phyloP scores from a whole-genome alignment of 2,888 invertebrate species.

The Harpalus rufipes region DNA sequence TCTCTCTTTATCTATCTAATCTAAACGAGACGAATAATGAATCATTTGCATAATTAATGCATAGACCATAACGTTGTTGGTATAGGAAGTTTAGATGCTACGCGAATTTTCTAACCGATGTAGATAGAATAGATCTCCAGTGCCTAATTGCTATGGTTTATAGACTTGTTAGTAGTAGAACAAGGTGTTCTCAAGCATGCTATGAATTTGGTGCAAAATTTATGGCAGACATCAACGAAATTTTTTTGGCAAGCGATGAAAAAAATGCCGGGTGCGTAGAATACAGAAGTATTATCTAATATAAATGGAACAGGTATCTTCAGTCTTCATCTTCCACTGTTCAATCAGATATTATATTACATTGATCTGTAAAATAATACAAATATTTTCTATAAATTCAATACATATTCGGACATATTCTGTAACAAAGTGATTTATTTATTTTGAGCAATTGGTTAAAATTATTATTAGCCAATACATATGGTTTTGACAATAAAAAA shows the following conservation, averaged over 20 bases:
- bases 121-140: not conserved
- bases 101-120: slow-evolving; percentile 35
- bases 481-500: no score
- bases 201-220: slow-evolving; percentile 9
- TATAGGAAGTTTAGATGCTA: slow-evolving; percentile 37
- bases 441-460: no score
- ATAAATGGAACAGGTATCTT: not conserved
- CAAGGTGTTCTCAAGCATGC: slow-evolving; percentile 18
- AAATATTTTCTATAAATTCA: no score
- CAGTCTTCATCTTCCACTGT: not conserved
- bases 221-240: not conserved
- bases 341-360: no score
- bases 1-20: slow-evolving; percentile 43
- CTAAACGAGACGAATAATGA: slow-evolving; percentile 46
- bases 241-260: slow-evolving; percentile 1
- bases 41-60: slow-evolving; percentile 55
- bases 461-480: no score
- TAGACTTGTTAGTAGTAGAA: slow-evolving; percentile 28
- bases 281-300: not conserved
- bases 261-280: slow-evolving; percentile 31
- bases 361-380: no score
- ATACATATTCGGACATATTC: no score
- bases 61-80: slow-evolving; percentile 9
- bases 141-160: slow-evolving; percentile 34
- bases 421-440: no score